Evolutionary conservation across 2,888 invertebrate genomes (phyloP).

Genomic region (Taenaris catops): DNA sequence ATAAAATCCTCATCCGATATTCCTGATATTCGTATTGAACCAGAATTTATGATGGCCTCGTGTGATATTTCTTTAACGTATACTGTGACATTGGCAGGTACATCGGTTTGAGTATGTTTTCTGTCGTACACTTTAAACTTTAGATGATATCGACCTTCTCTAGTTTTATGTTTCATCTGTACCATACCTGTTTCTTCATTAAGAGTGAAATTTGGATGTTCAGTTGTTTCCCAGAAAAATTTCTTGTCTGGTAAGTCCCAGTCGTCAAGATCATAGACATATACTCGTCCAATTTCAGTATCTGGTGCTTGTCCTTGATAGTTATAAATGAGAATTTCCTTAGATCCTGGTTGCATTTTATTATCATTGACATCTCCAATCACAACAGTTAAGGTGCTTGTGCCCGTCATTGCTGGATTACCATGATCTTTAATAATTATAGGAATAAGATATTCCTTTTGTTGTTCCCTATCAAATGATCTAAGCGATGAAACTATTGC

Average conservation of each 20-base stretch:
- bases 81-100: conserved; percentile 97
- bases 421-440: conserved; percentile 98
- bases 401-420: conserved; percentile 97
- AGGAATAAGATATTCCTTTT: conserved; percentile 97
- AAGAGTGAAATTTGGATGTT: conserved; percentile 92
- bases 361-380: conserved; percentile 99
- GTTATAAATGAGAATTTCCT: conserved; percentile 98
- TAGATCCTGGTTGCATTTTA: conserved; percentile 98
- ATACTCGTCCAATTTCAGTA: conserved; percentile 96
- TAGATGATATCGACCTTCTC: conserved; percentile 91
- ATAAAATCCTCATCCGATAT: conserved; percentile 98
- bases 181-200: conserved; percentile 97
- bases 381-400: conserved; percentile 96
- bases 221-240: conserved; percentile 95
- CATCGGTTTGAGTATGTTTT: conserved; percentile 96
- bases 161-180: conserved; percentile 95
- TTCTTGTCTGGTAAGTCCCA: conserved; percentile 99
- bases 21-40: conserved; percentile 95
- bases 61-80: conserved; percentile 96
- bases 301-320: conserved; percentile 95
- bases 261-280: conserved; percentile 98
- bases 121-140: conserved; percentile 94
- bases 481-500: conserved; percentile 96
- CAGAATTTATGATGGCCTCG: conserved; percentile 97
- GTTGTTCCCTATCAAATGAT: conserved; percentile 96